These are phyloP conservation scores for Propithecus coquereli DNA, from an alignment of 2,113 vertebrate genomes.

Conservation along the genomic window DNA sequence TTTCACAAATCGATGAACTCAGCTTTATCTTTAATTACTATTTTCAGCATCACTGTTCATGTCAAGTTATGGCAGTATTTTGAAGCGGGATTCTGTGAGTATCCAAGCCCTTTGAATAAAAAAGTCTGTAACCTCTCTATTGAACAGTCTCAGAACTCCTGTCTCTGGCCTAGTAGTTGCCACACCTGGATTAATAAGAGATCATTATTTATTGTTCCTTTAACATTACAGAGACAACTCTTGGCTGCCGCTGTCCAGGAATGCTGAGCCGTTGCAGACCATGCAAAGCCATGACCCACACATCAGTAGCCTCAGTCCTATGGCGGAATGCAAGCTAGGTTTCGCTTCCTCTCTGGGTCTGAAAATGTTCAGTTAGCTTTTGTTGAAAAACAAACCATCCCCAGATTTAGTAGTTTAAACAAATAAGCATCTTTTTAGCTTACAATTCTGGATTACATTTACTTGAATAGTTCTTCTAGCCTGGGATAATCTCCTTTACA, in stretches of 20 bases:
- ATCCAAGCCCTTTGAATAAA: not conserved
- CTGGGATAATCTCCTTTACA: not conserved
- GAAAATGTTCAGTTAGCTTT: not conserved
- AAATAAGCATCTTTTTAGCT: not conserved
- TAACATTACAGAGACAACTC: not conserved
- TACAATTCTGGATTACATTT: not conserved
- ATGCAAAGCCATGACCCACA: rapidly evolving
- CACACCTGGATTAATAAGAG: not conserved
- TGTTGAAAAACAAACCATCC: not conserved
- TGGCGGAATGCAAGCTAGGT: rapidly evolving
- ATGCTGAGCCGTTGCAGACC: not conserved
- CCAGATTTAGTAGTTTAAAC: not conserved
- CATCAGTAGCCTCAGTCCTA: rapidly evolving
- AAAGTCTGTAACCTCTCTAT: not conserved
- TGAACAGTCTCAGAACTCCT: not conserved
- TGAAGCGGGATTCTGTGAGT: not conserved
- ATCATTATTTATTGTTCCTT: not conserved
- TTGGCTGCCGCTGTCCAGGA: not conserved
- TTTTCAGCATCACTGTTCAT: not conserved
- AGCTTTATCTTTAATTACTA: not conserved
- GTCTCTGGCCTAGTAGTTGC: not conserved
- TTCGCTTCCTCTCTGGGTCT: not conserved
- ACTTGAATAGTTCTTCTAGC: not conserved
- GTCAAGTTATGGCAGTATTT: not conserved
- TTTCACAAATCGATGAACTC: not conserved